phyloP scores from a whole-genome alignment of 2,797 vertebrate genomes.

The Arrhamphus sclerolepis region DNA sequence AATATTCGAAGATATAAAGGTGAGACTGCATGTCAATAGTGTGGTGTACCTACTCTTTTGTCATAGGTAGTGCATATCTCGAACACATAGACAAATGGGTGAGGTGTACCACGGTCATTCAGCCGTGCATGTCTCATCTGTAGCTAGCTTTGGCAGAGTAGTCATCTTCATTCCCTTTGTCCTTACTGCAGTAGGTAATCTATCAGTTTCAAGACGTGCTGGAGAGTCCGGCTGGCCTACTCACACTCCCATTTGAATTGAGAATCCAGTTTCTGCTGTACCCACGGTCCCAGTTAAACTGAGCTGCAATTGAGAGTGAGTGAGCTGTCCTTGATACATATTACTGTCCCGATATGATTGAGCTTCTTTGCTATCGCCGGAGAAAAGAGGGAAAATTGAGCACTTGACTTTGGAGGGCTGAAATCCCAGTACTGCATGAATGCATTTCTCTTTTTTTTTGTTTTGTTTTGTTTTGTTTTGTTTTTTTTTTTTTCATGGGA shows the following conservation, averaged over 20 bases:
- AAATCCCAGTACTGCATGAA: conserved; percentile 75
- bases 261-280: conserved; percentile 78
- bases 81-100: conserved; percentile 84
- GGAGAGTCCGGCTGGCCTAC: conserved; percentile 81
- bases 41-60: conserved; percentile 74
- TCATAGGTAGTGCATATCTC: conserved; percentile 79
- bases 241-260: conserved; percentile 85
- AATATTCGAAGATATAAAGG: conserved; percentile 64
- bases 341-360: conserved; percentile 84
- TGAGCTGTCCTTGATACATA: conserved; percentile 85
- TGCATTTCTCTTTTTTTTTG: conserved; percentile 59
- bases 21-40: conserved; percentile 78
- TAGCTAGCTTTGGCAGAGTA: conserved; percentile 85
- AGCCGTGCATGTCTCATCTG: conserved; percentile 85
- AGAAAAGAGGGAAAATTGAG: conserved; percentile 82
- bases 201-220: conserved; percentile 81
- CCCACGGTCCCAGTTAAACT: conserved; percentile 78
- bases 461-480: too few species aligned
- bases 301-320: conserved; percentile 83
- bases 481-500: conserved; percentile 48
- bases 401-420: conserved; percentile 80
- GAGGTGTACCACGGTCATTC: conserved; percentile 79
- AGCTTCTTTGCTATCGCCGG: conserved; percentile 79
- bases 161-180: conserved; percentile 88
- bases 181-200: conserved; percentile 85